Evolutionary conservation across 1,140 invertebrate species (phyloP), one percentile per base, ranked within the genome.

Genomic region (Sesamia nonagrioides): DNA sequence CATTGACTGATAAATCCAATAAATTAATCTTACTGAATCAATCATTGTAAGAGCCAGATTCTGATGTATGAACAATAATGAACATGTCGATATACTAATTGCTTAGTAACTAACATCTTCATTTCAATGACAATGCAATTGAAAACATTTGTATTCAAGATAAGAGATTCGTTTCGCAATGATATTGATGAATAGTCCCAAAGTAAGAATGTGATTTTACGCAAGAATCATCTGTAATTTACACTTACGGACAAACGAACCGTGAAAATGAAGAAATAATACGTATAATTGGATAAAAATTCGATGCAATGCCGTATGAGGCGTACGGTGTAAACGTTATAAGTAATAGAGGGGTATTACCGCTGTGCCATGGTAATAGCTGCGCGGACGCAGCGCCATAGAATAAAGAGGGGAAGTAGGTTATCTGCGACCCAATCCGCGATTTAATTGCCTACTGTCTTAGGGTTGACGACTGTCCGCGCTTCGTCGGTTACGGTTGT

Each of bases 301-400:
- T 15, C 37, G 42, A 61, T 50, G 58, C 58, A 61, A 63, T 58
- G 37, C 73, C 66, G 37, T 61, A 48, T 77, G 68, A 40, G 37
- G 40, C 56, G 40, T 35, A 35, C 40, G 60, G 60, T n/a, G 60
- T 60, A 35, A 78, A 42, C 76, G 58, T 83, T 66, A 72, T 27
- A 21, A 72, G 52, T 79, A 74, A 79, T 73, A 63, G 56, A 27
- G 50, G 71, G 58, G 45, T 74, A 79, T 79, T 79, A 79, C 69
- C 54, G 77, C 61, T 48, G 63, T 13, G 11, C 56, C 42, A 42
- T 54, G 50, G 68, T 52, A 80, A 76, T 81, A 11, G 68, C 37
- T 69, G 76, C 63, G 63, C 66, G 21, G 27, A 50, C 71, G 80
- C 58, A 68, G 37, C n/a, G n/a, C n/a, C n/a, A n/a, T n/a, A n/a